Percentiles rank a stretch among this genome's conserved stretches.
Evolutionary conservation across 2,888 invertebrate species (phyloP).

Genomic region (Salpingus planirostris): DNA sequence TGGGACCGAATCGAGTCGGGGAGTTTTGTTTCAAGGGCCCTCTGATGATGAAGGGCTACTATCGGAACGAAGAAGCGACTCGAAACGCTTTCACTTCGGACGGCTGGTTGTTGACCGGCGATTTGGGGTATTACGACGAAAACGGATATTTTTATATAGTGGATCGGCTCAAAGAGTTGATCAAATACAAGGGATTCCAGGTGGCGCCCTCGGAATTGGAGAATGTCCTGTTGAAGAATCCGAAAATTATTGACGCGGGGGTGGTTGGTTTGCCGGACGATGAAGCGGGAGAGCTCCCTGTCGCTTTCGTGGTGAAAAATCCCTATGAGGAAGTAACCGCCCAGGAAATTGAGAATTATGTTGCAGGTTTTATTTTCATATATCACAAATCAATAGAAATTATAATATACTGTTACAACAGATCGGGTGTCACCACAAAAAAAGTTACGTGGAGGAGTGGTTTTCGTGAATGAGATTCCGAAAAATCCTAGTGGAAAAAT

Average conservation of each 20-base stretch:
- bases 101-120: slow-evolving; percentile 73
- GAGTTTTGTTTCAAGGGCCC: slow-evolving; percentile 77
- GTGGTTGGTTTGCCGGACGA: slow-evolving; percentile 69
- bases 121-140: slow-evolving; percentile 72
- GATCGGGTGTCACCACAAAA: slow-evolving; percentile 61
- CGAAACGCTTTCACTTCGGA: slow-evolving; percentile 55
- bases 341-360: slow-evolving; percentile 36
- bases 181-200: slow-evolving; percentile 83
- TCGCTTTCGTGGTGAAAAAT: slow-evolving; percentile 65
- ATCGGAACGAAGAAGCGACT: slow-evolving; percentile 59
- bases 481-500: slow-evolving; percentile 46
- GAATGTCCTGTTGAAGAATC: slow-evolving; percentile 63
- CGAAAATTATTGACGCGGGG: slow-evolving; percentile 67
- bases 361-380: slow-evolving; percentile 39
- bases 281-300: slow-evolving; percentile 64
- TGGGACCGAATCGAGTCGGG: slow-evolving; percentile 59
- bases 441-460: slow-evolving; percentile 55
- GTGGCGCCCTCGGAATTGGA: slow-evolving; percentile 83
- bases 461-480: slow-evolving; percentile 45
- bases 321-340: slow-evolving; percentile 45
- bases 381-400: no score
- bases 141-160: slow-evolving; percentile 73
- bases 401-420: no score
- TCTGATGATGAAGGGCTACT: slow-evolving; percentile 59
- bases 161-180: slow-evolving; percentile 80